A percentile compares a stretch with the other conserved stretches of the same genome.
These are phyloP conservation scores for Trichosurus vulpecula DNA, from an alignment of 2,797 vertebrate genomes.

Conservation along the genomic window DNA sequence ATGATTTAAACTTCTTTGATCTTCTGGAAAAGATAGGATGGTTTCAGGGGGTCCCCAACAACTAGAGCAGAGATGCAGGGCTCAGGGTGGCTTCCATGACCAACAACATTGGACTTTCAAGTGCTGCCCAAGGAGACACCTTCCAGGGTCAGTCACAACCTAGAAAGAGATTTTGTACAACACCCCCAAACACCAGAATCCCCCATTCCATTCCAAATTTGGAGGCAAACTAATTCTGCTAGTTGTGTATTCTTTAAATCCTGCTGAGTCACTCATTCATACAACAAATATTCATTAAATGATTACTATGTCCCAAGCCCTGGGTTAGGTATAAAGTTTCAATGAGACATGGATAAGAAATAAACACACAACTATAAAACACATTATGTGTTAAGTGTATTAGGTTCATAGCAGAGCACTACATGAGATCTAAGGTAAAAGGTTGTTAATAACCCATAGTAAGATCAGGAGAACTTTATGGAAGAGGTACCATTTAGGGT, in stretches of 20 bases:
- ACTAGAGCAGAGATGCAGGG: not conserved
- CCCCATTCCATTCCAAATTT: not conserved
- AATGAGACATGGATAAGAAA: not conserved
- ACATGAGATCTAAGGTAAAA: not conserved
- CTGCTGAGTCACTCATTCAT: not conserved
- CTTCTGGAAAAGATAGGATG: slow-evolving; percentile 18
- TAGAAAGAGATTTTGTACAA: not conserved
- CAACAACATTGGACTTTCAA: not conserved
- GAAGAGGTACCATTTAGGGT: not conserved
- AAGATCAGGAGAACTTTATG: not conserved
- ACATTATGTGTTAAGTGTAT: not conserved
- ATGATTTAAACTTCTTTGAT: not conserved
- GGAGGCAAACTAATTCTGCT: not conserved
- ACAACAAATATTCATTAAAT: not conserved
- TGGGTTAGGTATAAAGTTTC: not conserved
- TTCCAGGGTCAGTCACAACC: not conserved
- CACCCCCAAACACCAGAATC: not conserved
- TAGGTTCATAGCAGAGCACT: not conserved
- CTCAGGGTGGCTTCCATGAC: not conserved
- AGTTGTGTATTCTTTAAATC: not conserved
- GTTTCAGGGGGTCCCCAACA: not conserved
- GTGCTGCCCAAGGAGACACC: not conserved
- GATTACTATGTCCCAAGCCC: not conserved
- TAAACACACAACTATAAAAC: not conserved
- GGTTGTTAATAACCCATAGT: not conserved